These are phyloP conservation scores for Pipistrellus pipistrellus DNA, from an alignment of 2,797 vertebrate species.

Conservation along the genomic window DNA sequence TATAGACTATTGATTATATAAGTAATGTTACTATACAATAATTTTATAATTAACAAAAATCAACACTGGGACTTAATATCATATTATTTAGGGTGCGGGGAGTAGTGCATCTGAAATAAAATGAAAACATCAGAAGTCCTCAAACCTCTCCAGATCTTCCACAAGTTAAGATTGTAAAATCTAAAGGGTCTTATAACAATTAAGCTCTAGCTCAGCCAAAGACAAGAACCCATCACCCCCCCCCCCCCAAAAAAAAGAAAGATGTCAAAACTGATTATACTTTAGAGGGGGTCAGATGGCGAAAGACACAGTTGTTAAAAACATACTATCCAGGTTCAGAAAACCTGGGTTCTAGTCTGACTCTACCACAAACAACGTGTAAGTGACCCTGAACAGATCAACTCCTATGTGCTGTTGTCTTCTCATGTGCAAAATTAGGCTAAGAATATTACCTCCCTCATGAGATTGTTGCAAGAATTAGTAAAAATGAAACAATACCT, in stretches of 20 bases:
- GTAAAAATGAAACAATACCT: slow-evolving; percentile 13
- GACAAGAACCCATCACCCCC: background rate
- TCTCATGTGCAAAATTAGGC: slow-evolving; percentile 34
- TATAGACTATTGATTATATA: background rate
- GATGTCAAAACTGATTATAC: background rate
- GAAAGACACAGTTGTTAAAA: background rate
- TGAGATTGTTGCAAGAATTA: background rate
- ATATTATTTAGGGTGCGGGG: background rate
- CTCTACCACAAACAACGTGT: background rate
- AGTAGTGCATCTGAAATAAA: background rate
- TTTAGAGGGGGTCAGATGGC: background rate
- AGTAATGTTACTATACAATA: slow-evolving; percentile 1
- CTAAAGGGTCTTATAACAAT: background rate
- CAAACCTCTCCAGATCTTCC: background rate
- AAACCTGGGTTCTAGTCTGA: background rate
- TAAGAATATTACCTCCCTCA: background rate
- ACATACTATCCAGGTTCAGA: background rate
- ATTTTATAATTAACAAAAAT: slow-evolving; percentile 57
- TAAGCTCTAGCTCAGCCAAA: background rate
- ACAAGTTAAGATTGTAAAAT: slow-evolving; percentile 33
- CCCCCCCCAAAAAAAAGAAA: background rate
- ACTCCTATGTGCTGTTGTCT: background rate
- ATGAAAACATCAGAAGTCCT: slow-evolving; percentile 1
- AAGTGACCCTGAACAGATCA: background rate
- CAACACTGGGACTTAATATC: background rate